Conservation (phyloP, 2,888 invertebrate genomes). For the Torymus tubicola region DNA sequence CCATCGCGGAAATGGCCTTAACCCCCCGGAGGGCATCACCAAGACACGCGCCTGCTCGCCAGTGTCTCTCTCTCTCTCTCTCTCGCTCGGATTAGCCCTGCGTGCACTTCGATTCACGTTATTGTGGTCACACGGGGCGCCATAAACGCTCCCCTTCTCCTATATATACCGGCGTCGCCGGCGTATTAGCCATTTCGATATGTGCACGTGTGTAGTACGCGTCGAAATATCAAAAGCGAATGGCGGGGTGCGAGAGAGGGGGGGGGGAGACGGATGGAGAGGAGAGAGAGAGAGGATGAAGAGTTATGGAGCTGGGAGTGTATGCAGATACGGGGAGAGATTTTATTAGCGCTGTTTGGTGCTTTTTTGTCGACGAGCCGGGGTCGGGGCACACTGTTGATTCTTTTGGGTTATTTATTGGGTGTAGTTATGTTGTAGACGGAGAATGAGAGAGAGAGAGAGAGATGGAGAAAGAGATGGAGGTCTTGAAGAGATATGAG, state of each 20-base stretch:
- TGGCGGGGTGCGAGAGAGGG: not conserved
- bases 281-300: conserved; percentile 16
- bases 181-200: conserved; percentile 22
- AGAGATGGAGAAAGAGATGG: no score
- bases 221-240: conserved; percentile 37
- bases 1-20: conserved; percentile 16
- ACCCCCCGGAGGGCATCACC: not conserved
- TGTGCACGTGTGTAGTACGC: not conserved
- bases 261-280: not conserved
- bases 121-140: conserved; percentile 11
- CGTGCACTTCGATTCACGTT: conserved; percentile 29
- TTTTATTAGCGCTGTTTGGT: not conserved
- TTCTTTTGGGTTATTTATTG: no score
- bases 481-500: no score
- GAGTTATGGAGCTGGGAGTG: conserved; percentile 17
- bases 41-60: conserved; percentile 8
- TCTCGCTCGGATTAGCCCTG: conserved; percentile 15
- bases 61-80: no score
- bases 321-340: not conserved
- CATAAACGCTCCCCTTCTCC: not conserved
- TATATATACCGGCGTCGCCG: not conserved
- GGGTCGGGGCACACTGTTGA: no score
- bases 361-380: no score
- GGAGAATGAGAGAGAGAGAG: no score
- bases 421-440: no score